Percentiles rank a stretch among this genome's conserved stretches.
These are phyloP conservation scores for Gallinago paraguaiae DNA, from an alignment of 2,113 vertebrate genomes.

Conservation along the genomic window DNA sequence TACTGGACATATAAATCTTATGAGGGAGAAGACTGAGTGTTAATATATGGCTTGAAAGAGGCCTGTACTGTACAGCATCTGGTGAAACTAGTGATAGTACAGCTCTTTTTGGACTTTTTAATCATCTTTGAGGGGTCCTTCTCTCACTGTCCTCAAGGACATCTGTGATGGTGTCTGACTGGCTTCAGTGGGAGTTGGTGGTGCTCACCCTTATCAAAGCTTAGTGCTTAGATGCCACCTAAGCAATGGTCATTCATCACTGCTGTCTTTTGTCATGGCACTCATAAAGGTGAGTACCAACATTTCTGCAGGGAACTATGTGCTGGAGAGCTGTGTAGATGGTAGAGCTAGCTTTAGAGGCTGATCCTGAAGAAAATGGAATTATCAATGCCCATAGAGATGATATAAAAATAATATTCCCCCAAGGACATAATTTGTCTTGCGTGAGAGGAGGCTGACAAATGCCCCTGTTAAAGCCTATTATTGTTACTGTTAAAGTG, in stretches of 20 bases:
- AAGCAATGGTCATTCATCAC: not conserved
- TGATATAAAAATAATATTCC: slow-evolving; percentile 15
- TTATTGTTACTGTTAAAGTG: not conserved
- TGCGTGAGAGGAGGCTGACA: not conserved
- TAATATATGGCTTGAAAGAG: not conserved
- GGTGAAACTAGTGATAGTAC: not conserved
- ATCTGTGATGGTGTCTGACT: not conserved
- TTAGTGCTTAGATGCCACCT: not conserved
- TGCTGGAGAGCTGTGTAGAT: not conserved
- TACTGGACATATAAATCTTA: not conserved
- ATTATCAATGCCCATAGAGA: not conserved
- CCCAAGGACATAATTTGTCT: slow-evolving; percentile 17
- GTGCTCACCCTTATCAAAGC: not conserved
- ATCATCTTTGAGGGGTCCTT: not conserved
- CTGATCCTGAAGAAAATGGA: not conserved
- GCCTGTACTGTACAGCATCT: not conserved
- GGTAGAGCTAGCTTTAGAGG: not conserved
- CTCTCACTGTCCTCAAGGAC: not conserved
- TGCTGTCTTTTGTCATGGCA: not conserved
- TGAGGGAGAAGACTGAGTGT: not conserved
- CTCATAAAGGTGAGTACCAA: not conserved
- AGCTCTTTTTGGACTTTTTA: not conserved
- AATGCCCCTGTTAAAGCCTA: not conserved
- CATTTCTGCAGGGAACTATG: not conserved
- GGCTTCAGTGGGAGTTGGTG: not conserved